Evolutionary conservation across 2,113 vertebrate genomes (phyloP).

Genomic region (Passer domesticus): DNA sequence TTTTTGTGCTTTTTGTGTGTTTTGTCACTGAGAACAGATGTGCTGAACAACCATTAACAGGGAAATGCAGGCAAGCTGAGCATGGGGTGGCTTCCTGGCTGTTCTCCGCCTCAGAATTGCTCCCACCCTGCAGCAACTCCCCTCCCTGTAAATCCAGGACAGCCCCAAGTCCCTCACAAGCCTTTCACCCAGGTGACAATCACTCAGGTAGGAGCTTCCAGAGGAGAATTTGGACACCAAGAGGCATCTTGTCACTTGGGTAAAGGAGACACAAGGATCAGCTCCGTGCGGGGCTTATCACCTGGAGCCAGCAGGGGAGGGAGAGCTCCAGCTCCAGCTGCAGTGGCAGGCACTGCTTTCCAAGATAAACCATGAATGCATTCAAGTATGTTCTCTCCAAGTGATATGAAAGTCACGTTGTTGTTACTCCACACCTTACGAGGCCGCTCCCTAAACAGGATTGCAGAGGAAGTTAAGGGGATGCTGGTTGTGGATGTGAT

Average conservation of each 20-base stretch:
- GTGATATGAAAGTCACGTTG: slow-evolving; percentile 3
- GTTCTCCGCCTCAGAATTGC: fast-evolving
- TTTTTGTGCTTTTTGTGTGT: no score
- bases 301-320: slow-evolving; percentile 25
- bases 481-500: neutral
- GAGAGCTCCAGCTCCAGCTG: neutral
- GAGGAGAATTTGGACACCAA: neutral
- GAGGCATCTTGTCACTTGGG: neutral
- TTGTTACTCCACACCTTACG: neutral
- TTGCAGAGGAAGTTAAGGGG: neutral
- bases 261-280: neutral
- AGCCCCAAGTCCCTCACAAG: neutral
- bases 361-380: slow-evolving; percentile 39
- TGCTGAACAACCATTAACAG: neutral
- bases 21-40: neutral
- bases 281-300: slow-evolving; percentile 31
- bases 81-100: neutral
- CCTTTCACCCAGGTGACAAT: neutral
- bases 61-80: neutral
- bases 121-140: neutral
- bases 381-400: slow-evolving; percentile 17
- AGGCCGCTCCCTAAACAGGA: neutral
- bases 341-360: neutral
- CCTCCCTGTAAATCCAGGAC: neutral
- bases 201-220: neutral